phyloP scores from a whole-genome alignment of 2,888 invertebrate genomes.

The Mantis religiosa region DNA sequence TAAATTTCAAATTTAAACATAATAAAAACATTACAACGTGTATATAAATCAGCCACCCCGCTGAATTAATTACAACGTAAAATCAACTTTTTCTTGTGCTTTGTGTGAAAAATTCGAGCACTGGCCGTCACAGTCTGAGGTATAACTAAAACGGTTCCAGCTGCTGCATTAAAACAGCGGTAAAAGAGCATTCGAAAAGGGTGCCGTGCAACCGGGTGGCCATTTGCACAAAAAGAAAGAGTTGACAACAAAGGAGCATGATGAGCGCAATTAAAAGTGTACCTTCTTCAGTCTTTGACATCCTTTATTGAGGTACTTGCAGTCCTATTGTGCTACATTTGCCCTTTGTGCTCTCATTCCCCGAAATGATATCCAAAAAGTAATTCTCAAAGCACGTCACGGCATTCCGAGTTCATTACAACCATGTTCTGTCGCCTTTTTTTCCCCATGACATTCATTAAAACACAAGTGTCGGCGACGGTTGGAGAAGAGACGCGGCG shows the following conservation, averaged over 20 bases:
- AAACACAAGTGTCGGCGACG: background rate
- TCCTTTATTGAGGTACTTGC: background rate
- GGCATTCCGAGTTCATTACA: background rate
- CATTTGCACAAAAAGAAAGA: background rate
- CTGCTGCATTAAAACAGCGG: background rate
- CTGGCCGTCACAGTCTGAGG: background rate
- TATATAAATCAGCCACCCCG: too few species aligned
- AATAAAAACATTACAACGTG: too few species aligned
- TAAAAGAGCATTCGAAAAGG: background rate
- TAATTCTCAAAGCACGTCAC: background rate
- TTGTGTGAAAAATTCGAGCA: too few species aligned
- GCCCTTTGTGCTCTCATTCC: background rate
- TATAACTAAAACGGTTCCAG: background rate
- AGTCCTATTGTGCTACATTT: background rate
- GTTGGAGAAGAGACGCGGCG: background rate
- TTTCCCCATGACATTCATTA: background rate
- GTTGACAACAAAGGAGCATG: background rate
- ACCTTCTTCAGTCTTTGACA: background rate
- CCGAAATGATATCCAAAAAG: background rate
- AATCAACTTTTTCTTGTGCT: too few species aligned
- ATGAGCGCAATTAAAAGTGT: background rate
- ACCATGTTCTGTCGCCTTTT: background rate
- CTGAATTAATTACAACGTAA: too few species aligned
- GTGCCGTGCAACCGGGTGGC: background rate
- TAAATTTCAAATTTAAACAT: too few species aligned